Conservation (phyloP, 2,888 invertebrate species). For the Empis livida region DNA sequence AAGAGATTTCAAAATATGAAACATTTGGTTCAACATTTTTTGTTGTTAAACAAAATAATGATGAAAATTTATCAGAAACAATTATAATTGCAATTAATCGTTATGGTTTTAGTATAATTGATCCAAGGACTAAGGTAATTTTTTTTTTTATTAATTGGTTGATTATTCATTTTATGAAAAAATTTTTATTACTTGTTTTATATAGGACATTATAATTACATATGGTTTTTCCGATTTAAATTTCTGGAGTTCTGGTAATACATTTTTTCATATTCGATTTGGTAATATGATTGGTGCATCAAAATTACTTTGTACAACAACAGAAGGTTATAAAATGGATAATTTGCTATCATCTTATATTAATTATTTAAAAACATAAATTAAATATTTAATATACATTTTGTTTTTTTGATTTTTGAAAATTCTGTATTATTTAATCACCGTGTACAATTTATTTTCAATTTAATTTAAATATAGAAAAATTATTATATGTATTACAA, state of each 20-base stretch:
- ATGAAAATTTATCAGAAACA: slow-evolving; percentile 72
- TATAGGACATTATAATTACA: slow-evolving; percentile 64
- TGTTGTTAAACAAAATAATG: slow-evolving; percentile 83
- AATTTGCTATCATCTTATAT: slow-evolving; percentile 88
- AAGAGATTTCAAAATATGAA: slow-evolving; percentile 43
- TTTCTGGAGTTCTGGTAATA: slow-evolving; percentile 93
- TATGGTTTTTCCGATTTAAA: slow-evolving; percentile 81
- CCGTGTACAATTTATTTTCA: too few relatives aligned
- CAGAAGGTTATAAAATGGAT: slow-evolving; percentile 93
- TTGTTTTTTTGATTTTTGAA: too few relatives aligned
- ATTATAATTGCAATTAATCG: slow-evolving; percentile 83
- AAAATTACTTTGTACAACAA: slow-evolving; percentile 80
- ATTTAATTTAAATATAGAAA: too few relatives aligned
- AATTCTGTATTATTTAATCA: too few relatives aligned
- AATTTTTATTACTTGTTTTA: slow-evolving; percentile 5
- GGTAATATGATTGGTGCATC: slow-evolving; percentile 87
- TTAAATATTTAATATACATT: too few relatives aligned
- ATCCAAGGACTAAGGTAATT: slow-evolving; percentile 70
- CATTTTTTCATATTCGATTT: slow-evolving; percentile 88
- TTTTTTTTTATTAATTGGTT: neutral
- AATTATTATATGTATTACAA: too few relatives aligned
- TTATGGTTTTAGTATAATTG: slow-evolving; percentile 78
- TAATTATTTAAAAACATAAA: slow-evolving; percentile 32
- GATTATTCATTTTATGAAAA: neutral
- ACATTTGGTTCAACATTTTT: slow-evolving; percentile 95